Evolutionary conservation across 2,113 vertebrate genomes (phyloP).

Genomic region (Sander lucioperca): DNA sequence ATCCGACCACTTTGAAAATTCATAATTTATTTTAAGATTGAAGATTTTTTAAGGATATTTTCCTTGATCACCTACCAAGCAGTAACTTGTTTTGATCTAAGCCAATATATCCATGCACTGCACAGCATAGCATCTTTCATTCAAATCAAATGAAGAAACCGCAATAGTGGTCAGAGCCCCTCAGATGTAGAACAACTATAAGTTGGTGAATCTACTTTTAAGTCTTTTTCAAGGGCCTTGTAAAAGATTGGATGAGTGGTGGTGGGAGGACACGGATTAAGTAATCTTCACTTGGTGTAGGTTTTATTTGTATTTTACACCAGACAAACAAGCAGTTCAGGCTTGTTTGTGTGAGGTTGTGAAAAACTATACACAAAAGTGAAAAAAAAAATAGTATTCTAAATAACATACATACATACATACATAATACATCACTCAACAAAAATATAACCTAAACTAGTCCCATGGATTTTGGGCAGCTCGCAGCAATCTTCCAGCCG

Average conservation of each 20-base stretch:
- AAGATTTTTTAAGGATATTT: no score
- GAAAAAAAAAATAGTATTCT: background rate
- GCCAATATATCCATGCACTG: background rate
- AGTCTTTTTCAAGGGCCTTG: background rate
- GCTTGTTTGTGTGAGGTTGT: background rate
- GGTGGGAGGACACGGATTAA: background rate
- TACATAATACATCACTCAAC: no score
- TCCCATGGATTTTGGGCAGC: background rate
- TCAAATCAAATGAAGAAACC: background rate
- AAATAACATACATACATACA: background rate
- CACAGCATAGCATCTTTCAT: background rate
- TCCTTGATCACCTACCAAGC: background rate
- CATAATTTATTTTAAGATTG: no score
- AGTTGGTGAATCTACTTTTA: background rate
- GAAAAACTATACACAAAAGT: background rate
- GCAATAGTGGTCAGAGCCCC: background rate
- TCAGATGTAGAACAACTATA: background rate
- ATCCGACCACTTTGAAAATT: no score
- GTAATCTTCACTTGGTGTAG: background rate
- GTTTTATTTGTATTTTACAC: background rate
- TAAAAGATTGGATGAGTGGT: background rate
- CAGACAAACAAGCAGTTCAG: background rate
- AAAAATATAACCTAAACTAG: background rate
- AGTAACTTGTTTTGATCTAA: constrained; percentile 10
- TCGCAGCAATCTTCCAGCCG: background rate